Conservation (phyloP, 2,113 vertebrate genomes). For the Cyphotilapia sp. region DNA sequence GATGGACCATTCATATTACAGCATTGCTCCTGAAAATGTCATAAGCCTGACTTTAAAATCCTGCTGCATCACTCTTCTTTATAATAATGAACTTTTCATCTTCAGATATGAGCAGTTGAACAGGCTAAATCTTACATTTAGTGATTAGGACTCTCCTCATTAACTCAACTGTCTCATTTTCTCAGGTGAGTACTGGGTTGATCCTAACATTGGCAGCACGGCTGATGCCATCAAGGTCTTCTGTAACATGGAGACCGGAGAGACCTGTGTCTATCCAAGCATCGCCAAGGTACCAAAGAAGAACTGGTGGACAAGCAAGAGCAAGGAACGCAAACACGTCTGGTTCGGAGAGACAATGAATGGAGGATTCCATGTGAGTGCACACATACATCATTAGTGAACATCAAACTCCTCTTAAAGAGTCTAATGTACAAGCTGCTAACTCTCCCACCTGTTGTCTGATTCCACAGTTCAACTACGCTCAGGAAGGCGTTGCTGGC, state of each 20-base stretch:
- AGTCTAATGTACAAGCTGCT: not conserved
- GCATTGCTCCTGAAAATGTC: not conserved
- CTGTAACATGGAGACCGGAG: constrained; percentile 96
- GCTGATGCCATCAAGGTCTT: constrained; percentile 94
- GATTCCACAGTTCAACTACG: constrained; percentile 85
- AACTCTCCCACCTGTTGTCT: not conserved
- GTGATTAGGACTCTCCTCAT: not conserved
- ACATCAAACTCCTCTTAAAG: not conserved
- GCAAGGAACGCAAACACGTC: constrained; percentile 87
- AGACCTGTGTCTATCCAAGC: constrained; percentile 90
- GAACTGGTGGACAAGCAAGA: constrained; percentile 95
- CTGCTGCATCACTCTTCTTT: not conserved
- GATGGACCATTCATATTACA: not conserved
- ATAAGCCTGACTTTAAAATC: not conserved
- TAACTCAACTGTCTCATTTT: not conserved
- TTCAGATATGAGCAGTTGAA: not conserved
- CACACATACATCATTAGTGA: not conserved
- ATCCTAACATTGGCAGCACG: constrained; percentile 93
- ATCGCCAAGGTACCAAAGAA: constrained; percentile 85
- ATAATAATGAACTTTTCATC: not conserved
- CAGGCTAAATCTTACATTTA: not conserved
- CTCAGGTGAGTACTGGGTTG: constrained; percentile 94
- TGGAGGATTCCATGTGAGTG: constrained; percentile 91
- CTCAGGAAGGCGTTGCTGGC: constrained; percentile 78
- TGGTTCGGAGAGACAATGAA: constrained; percentile 96